These are phyloP conservation scores for Cephus pygmeus DNA, from an alignment of 2,888 invertebrate species.

Conservation along the genomic window DNA sequence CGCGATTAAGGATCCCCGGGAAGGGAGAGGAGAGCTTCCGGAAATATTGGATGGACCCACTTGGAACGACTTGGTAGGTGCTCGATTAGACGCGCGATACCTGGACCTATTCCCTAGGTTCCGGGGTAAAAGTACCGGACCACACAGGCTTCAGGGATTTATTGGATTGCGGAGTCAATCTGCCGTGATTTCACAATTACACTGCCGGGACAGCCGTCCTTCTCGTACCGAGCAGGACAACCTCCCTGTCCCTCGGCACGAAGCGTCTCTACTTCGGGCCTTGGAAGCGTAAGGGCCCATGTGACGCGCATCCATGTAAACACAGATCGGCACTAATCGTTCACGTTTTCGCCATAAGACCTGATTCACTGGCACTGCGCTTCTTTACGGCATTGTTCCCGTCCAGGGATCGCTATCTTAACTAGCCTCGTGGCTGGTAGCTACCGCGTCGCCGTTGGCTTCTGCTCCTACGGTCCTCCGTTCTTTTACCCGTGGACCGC, in stretches of 20 bases:
- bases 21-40: background rate
- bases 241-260: slow-evolving; percentile 14
- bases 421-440: slow-evolving; percentile 52
- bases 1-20: background rate
- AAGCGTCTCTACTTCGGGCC: slow-evolving; percentile 2
- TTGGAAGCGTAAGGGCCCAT: slow-evolving; percentile 27
- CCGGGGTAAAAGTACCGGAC: slow-evolving; percentile 31
- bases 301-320: slow-evolving; percentile 48
- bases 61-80: background rate
- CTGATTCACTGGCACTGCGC: slow-evolving; percentile 54
- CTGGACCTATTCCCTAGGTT: background rate
- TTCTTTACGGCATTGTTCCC: slow-evolving; percentile 62
- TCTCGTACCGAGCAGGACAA: slow-evolving; percentile 4
- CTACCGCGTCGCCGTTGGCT: background rate
- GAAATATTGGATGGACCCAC: background rate
- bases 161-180: slow-evolving; percentile 44
- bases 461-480: background rate
- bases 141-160: slow-evolving; percentile 41
- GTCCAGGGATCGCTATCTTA: slow-evolving; percentile 61
- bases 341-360: slow-evolving; percentile 64
- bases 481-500: background rate
- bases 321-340: slow-evolving; percentile 61
- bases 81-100: background rate
- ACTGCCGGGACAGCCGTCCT: slow-evolving; percentile 28
- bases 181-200: slow-evolving; percentile 46